Evolutionary conservation across 2,888 invertebrate species (phyloP), one percentile per base, ranked within the genome.

Genomic region (Acleris holmiana): DNA sequence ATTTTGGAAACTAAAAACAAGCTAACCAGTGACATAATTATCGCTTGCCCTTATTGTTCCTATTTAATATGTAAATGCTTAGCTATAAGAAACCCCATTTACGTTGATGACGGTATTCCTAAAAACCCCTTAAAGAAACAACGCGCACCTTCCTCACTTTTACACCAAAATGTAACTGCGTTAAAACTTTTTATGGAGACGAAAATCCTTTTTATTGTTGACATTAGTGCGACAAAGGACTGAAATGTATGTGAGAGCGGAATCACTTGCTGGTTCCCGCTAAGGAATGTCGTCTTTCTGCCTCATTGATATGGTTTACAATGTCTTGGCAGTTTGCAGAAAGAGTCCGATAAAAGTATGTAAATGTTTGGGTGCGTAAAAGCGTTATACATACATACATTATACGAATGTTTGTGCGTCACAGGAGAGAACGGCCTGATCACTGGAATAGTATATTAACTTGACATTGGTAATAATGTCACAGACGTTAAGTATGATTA

Each of bases 191-290:
- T 65, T 65, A 65, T 60, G 59, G 65, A 41, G 59, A 65, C 59
- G 59, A 64, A 64, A 65, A 65, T 65, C 55, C 65, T 55, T 59
- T 64, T 65, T 65, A 65, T 65, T 60, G 65, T 65, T 29, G 54
- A 60, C 65, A 65, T 65, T 65, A 65, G 65, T 65, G 65, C 50
- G 65, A 65, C 65, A 65, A 65, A 60, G 65, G 49, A 59, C 59
- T 50, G 54, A 65, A 64, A 65, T 65, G 65, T 60, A 60, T 46
- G 65, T 55, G 59, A 35, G 35, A 49, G 41, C 35, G 17, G 49
- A 60, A 65, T 65, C 65, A 65, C 65, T 65, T 60, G 54, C 49
- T 18, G 25, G 15, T 17, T 46, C 35, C 18, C 10, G 35, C 2
- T 41, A 13, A 5, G 44, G 48, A 50, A 65, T 6, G 7, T 21